A percentile compares a stretch with the other conserved stretches of the same genome.
Evolutionary conservation across 2,888 invertebrate genomes (phyloP).

Genomic region (Synergus itoensis): DNA sequence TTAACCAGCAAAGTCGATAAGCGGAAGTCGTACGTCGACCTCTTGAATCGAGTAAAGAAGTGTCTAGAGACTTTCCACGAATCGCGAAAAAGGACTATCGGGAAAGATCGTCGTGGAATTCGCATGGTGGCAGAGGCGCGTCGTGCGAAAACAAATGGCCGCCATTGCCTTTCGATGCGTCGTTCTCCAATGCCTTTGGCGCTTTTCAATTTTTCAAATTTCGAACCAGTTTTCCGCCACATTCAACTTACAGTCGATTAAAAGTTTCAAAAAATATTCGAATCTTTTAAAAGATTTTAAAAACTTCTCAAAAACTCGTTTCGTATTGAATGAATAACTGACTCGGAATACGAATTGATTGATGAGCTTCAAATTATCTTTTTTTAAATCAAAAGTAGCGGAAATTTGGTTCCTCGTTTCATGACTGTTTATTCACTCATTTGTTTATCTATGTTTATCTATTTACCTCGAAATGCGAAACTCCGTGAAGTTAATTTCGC

Average conservation of each 20-base stretch:
- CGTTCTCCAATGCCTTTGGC: conserved; percentile 13
- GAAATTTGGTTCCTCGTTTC: neutral
- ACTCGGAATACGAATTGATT: neutral
- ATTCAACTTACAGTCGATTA: neutral
- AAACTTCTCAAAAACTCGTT: too few species aligned
- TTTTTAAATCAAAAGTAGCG: neutral
- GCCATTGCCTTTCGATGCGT: conserved; percentile 49
- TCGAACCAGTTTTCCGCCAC: neutral
- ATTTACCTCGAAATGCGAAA: conserved; percentile 10
- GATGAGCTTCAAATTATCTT: neutral
- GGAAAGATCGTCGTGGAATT: conserved; percentile 61
- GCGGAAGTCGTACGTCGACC: conserved; percentile 39
- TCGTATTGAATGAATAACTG: neutral
- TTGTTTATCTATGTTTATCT: neutral
- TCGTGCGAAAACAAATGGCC: conserved; percentile 54
- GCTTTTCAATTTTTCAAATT: neutral
- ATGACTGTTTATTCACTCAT: neutral
- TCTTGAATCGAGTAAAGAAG: conserved; percentile 20
- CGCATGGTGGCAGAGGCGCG: conserved; percentile 41
- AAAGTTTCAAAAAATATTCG: neutral
- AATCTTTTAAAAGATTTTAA: neutral
- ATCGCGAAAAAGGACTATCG: conserved; percentile 33
- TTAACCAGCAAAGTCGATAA: conserved; percentile 32
- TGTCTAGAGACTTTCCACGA: conserved; percentile 30
- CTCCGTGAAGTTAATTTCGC: neutral